A percentile compares a stretch with the other conserved stretches of the same genome.
Conservation (phyloP, 2,797 vertebrate genomes). For the Characodon lateralis region DNA sequence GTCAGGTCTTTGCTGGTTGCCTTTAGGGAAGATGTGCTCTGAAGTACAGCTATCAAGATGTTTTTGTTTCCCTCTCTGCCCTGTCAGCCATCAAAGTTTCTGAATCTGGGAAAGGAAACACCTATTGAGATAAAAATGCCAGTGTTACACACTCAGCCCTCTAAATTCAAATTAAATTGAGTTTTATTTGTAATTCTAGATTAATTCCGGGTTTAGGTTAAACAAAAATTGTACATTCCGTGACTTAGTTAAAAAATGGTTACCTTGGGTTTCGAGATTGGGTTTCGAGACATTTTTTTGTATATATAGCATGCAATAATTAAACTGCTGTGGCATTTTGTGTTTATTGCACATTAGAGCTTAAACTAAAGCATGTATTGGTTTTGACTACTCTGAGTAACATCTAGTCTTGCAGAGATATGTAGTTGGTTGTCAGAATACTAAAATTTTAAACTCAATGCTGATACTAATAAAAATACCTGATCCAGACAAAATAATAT, state of each 20-base stretch:
- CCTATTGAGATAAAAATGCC: background rate
- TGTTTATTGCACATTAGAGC: background rate
- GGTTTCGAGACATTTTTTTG: no score
- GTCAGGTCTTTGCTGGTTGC: slow-evolving; percentile 44
- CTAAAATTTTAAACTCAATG: no score
- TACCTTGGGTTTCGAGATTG: background rate
- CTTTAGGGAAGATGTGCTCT: slow-evolving; percentile 68
- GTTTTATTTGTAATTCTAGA: slow-evolving; percentile 1
- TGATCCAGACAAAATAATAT: no score
- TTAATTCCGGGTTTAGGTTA: background rate
- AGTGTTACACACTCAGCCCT: slow-evolving; percentile 5
- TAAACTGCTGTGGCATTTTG: background rate
- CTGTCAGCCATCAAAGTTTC: slow-evolving; percentile 13
- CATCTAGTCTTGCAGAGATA: no score
- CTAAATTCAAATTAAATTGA: background rate
- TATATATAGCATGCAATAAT: background rate
- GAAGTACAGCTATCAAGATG: slow-evolving; percentile 58
- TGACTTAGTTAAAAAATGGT: background rate
- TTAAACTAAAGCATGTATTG: background rate
- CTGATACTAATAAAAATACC: no score
- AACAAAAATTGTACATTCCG: background rate
- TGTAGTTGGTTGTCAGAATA: no score
- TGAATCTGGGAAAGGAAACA: slow-evolving; percentile 12
- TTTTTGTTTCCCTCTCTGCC: slow-evolving; percentile 15
- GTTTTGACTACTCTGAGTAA: background rate